Evolutionary conservation across 2,888 invertebrate genomes (phyloP), one percentile per base, ranked within the genome.

Genomic region (Drosophila nr. perissopoda): DNA sequence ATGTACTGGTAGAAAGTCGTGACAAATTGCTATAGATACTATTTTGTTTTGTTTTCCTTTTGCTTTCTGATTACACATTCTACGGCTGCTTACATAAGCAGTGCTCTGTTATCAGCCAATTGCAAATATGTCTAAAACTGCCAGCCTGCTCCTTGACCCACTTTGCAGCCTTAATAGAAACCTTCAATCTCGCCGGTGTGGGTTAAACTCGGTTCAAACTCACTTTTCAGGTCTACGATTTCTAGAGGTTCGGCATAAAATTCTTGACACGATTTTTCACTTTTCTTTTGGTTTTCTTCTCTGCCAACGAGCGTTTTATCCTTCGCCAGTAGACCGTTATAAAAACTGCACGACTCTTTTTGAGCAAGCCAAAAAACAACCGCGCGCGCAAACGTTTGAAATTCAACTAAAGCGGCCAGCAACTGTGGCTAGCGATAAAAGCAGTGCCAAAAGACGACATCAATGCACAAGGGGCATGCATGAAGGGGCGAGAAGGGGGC

Each of bases 341-440:
- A 42, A 58, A 63, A 40, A 49, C 60, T 40, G 57, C 64, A 58
- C 65, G 60, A 59, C 69, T 66, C 60, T 61, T 48, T 54, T 27
- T 59, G 68, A 38, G 61, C 52, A 49, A 25, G 48, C 45, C 45
- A 34, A 62, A 61, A 58, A 59, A 49, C 78, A 81, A 91, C 91
- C 89, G 90, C 84, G 90, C 91, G 82, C 89, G 79, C 80, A 83
- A 87, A 84, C 91, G 91, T 86, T 83, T 91, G 76, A 83, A 90
- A 90, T 80, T 80, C 88, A 90, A 91, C 91, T 91, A 90, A 91
- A 81, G 61, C 83, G 80, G 63, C 74, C 73, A 82, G 74, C 80
- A 65, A 69, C 64, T 78, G 75, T 58, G 76, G 69, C 78, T 38
- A 56, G 64, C 89, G 86, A 83, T 89, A 82, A 87, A 89, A 84